Evolutionary conservation across 64 coral and sea anemone species (phyloP).

Genomic region (Acropora tenuis): DNA sequence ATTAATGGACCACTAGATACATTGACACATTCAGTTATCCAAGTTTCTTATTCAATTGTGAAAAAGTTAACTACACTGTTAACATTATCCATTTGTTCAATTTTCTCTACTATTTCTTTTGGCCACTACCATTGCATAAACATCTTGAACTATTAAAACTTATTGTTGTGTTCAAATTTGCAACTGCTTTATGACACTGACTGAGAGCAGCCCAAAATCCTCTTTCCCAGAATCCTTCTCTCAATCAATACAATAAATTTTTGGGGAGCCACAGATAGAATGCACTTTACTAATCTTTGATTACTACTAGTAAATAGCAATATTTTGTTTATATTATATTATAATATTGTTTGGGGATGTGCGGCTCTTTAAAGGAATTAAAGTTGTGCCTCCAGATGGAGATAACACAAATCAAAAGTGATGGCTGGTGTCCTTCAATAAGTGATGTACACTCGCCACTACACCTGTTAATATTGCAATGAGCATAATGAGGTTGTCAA

Average conservation of each 20-base stretch:
- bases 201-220: neutral
- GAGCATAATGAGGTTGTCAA: too few species aligned
- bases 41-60: constrained; percentile 53
- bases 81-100: constrained; percentile 2
- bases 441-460: too few species aligned
- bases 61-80: constrained; percentile 13
- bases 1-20: neutral
- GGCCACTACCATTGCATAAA: neutral
- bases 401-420: too few species aligned
- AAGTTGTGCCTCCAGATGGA: too few species aligned
- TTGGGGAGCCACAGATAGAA: neutral
- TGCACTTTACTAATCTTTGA: neutral
- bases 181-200: neutral
- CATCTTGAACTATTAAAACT: constrained; percentile 38
- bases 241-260: neutral
- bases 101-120: neutral
- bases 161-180: constrained; percentile 63
- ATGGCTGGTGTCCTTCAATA: too few species aligned
- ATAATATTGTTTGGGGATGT: too few species aligned
- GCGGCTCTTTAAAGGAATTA: too few species aligned
- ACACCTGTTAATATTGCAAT: too few species aligned
- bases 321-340: too few species aligned
- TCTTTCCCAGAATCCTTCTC: neutral
- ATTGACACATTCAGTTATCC: constrained; percentile 54
- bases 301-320: neutral